These are phyloP conservation scores for Petrocephalus zakoni DNA, from an alignment of 2,113 vertebrate species.

Conservation along the genomic window DNA sequence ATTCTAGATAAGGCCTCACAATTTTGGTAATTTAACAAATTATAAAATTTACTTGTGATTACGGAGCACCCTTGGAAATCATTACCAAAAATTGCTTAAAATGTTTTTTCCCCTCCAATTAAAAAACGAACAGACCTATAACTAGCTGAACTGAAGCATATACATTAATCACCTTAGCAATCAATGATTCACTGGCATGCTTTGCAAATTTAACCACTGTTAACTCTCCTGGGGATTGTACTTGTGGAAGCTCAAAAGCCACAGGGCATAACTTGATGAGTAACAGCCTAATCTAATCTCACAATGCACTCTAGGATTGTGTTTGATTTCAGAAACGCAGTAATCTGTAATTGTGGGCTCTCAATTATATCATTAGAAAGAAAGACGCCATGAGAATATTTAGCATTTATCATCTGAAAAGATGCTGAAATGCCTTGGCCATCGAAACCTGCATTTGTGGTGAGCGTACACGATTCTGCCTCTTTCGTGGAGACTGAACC, in stretches of 20 bases:
- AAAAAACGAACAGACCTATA: background rate
- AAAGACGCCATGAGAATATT: background rate
- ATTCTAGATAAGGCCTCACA: background rate
- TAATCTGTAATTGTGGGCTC: background rate
- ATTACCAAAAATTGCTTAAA: background rate
- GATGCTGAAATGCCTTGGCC: no score
- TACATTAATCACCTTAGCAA: background rate
- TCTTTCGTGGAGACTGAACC: no score
- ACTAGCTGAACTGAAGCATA: background rate
- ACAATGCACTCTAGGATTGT: background rate
- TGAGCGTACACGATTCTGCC: background rate
- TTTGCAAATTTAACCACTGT: background rate
- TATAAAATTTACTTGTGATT: background rate
- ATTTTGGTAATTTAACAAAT: background rate
- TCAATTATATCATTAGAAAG: background rate
- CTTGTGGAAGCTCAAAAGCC: background rate
- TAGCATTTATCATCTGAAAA: no score
- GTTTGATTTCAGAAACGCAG: background rate
- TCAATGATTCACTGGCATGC: background rate
- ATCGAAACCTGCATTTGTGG: no score
- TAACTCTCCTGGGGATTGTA: background rate
- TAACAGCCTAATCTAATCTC: background rate
- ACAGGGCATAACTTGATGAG: background rate
- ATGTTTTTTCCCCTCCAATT: background rate
- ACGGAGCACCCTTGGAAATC: background rate